These are phyloP conservation scores for Polydrusus cervinus DNA, from an alignment of 2,888 invertebrate species.

Conservation along the genomic window DNA sequence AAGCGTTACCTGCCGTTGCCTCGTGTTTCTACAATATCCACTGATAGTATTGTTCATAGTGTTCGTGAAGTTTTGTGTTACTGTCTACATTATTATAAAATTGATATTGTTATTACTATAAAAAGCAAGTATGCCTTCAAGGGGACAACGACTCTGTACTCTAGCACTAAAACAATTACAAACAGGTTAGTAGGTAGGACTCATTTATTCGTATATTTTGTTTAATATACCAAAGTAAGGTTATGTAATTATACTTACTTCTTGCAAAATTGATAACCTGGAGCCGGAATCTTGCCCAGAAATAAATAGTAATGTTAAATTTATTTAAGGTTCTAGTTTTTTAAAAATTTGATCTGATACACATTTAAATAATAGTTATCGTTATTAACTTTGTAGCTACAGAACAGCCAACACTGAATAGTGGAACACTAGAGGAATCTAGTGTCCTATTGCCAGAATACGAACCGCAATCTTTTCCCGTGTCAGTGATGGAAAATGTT, in stretches of 20 bases:
- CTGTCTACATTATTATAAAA: too few species aligned
- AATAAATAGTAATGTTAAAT: neutral
- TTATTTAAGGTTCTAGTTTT: neutral
- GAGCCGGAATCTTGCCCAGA: neutral
- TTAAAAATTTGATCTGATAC: neutral
- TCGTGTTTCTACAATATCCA: neutral
- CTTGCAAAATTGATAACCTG: neutral
- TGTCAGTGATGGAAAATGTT: slow-evolving; percentile 1
- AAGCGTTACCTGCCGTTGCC: neutral
- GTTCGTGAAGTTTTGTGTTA: neutral
- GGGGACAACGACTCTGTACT: slow-evolving; percentile 9
- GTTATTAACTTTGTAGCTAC: neutral
- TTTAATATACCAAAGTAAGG: neutral
- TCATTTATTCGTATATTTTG: neutral
- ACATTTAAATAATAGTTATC: neutral
- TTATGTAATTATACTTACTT: neutral
- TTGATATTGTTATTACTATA: neutral
- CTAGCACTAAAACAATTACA: neutral
- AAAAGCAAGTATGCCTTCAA: slow-evolving; percentile 8
- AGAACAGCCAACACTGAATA: neutral
- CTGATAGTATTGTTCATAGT: neutral
- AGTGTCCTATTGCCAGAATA: neutral
- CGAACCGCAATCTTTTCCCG: neutral
- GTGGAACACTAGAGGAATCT: slow-evolving; percentile 4
- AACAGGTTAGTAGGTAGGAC: neutral